Evolutionary conservation across 2,797 vertebrate genomes (phyloP).

Genomic region (Lutjanus argentimaculatus): DNA sequence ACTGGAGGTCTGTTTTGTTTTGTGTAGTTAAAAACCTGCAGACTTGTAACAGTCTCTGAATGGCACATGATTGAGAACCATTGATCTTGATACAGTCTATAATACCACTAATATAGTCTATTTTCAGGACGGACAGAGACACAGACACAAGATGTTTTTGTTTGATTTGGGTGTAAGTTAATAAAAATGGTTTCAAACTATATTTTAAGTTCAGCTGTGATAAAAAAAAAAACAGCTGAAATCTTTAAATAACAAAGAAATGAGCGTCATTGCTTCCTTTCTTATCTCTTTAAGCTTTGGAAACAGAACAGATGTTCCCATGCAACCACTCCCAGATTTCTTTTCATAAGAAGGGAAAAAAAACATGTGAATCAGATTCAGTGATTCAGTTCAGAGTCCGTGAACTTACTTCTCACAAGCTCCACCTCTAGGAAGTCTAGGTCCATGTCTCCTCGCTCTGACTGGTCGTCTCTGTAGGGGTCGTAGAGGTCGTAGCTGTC

Average conservation of each 20-base stretch:
- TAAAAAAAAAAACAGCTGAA: not conserved
- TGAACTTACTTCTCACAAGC: constrained; percentile 89
- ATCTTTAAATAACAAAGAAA: not conserved
- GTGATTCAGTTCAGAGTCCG: not conserved
- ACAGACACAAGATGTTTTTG: not conserved
- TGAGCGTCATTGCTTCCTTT: not conserved
- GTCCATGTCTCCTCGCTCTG: constrained; percentile 86
- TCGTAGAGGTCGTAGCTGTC: constrained; percentile 82
- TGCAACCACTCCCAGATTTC: too few relatives aligned
- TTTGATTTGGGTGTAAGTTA: not conserved
- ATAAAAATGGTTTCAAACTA: not conserved
- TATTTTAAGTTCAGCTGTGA: not conserved
- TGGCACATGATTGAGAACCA: not conserved
- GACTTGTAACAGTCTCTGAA: too few relatives aligned
- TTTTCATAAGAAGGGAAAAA: not conserved
- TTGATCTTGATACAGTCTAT: not conserved
- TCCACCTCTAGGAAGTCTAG: constrained; percentile 91
- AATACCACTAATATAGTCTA: not conserved
- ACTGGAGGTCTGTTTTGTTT: not conserved
- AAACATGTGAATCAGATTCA: not conserved
- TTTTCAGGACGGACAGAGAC: not conserved
- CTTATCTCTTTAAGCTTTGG: too few relatives aligned
- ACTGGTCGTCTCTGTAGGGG: constrained; percentile 78
- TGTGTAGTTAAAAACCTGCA: not conserved
- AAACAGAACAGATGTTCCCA: not conserved